phyloP scores from a whole-genome alignment of 2,113 vertebrate species.

The Poeciliopsis retropinna region DNA sequence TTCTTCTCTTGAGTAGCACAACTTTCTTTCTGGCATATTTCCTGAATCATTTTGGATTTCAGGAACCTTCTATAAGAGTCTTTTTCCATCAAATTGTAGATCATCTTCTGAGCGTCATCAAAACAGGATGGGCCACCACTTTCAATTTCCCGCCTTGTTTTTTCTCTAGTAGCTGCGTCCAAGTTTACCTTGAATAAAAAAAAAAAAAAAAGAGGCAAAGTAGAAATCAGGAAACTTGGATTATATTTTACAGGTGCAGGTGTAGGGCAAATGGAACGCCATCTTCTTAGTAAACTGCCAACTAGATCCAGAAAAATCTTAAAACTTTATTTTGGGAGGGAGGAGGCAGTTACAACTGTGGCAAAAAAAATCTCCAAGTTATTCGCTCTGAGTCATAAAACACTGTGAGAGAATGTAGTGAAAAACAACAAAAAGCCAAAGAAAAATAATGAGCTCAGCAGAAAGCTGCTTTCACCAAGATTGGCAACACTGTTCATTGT shows the following conservation, averaged over 20 bases:
- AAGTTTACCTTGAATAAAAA: slow-evolving; percentile 75
- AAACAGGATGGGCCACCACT: slow-evolving; percentile 67
- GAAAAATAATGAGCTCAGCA: background rate
- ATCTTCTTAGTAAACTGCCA: background rate
- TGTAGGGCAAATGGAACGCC: background rate
- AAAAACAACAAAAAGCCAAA: background rate
- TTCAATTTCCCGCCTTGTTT: slow-evolving; percentile 68
- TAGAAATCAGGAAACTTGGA: background rate
- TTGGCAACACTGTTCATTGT: background rate
- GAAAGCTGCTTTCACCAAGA: background rate
- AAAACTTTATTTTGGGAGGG: no score
- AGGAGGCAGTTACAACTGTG: background rate
- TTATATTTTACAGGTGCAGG: background rate
- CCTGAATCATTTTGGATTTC: slow-evolving; percentile 70
- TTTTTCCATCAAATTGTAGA: slow-evolving; percentile 82
- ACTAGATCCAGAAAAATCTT: background rate
- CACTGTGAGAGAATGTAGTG: background rate
- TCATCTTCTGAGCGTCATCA: slow-evolving; percentile 78
- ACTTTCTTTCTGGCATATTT: slow-evolving; percentile 44
- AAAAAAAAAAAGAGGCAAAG: background rate
- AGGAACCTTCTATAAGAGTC: slow-evolving; percentile 84
- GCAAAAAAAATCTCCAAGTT: background rate
- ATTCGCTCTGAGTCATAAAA: background rate
- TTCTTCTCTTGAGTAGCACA: slow-evolving; percentile 22
- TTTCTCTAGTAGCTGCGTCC: slow-evolving; percentile 75